Evolutionary conservation across 2,888 invertebrate species (phyloP).

Genomic region (Operophtera brumata): DNA sequence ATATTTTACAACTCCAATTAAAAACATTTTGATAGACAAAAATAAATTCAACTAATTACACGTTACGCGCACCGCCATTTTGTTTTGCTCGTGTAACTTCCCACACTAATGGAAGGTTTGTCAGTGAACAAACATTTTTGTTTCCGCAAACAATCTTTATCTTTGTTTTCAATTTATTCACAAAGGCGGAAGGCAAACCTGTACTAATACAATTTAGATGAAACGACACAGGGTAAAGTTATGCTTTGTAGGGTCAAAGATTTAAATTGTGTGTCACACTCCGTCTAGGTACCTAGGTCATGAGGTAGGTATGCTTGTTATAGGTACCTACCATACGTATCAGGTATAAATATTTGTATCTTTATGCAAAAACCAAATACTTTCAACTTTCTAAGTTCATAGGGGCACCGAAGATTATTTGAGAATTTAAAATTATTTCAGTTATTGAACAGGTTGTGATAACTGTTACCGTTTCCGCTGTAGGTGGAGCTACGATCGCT

Average conservation of each 20-base stretch:
- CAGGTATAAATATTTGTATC: too few relatives aligned
- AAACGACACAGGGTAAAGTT: conserved; percentile 6
- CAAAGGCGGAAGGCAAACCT: conserved; percentile 45
- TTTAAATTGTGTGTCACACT: too few relatives aligned
- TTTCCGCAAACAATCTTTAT: conserved; percentile 57
- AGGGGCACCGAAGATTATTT: too few relatives aligned
- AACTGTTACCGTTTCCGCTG: too few relatives aligned
- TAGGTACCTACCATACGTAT: too few relatives aligned
- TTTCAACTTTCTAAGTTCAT: too few relatives aligned
- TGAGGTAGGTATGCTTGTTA: too few relatives aligned
- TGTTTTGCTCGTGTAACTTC: conserved; percentile 47
- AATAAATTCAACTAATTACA: conserved; percentile 63
- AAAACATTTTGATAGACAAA: conserved; percentile 79
- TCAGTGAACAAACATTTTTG: conserved; percentile 59
- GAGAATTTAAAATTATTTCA: too few relatives aligned
- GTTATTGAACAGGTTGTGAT: too few relatives aligned
- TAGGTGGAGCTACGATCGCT: too few relatives aligned
- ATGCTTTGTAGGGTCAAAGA: background rate
- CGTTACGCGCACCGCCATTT: conserved; percentile 52
- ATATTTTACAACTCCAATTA: conserved; percentile 73
- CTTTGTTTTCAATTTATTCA: conserved; percentile 58
- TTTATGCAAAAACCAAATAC: too few relatives aligned
- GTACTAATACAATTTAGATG: conserved; percentile 39
- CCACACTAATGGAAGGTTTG: conserved; percentile 64
- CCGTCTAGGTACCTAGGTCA: too few relatives aligned